Evolutionary conservation across 2,113 vertebrate species (phyloP), one percentile per base, ranked within the genome.

Genomic region (Phyllostomus hastatus): DNA sequence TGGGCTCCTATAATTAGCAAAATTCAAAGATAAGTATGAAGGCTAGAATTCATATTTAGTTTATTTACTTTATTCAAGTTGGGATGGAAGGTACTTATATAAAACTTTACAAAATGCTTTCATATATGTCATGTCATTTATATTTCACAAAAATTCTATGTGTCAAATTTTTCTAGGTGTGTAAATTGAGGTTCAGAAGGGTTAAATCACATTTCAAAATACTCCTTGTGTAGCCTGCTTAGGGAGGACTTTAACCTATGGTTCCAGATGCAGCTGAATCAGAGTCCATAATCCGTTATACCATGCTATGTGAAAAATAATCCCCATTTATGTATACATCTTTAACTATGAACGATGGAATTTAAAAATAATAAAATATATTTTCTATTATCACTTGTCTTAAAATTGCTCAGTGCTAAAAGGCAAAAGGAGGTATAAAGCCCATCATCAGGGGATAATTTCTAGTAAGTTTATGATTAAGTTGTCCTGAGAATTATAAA

Each of bases 351-450:
- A 85, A 24, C n/a, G 93, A 80, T 33, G 90, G 24, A 81, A 89
- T 82, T 94, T 92, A 76, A 59, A 72, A 12, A 28, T 80, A 61
- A 43, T 43, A 64, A 82, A 61, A n/a, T 46, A 88, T 72, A 46
- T 90, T 87, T 87, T 88, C 50, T 80, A 24, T 83, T 93, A 70
- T 64, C 10, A 90, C 35, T 72, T 91, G 22, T 78, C 72, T 91
- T 54, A 66, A 90, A 97, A 94, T 72, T 59, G 10, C n/a, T 81
- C 87, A 85, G 33, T 80, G 24, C 41, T 94, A 50, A 84, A 80
- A 90, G 31, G 26, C 11, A 88, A 90, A 86, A 80, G 14, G 3
- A 67, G 7, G 7, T 38, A 75, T 76, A 66, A 93, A 88, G 92
- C 19, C 43, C 20, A 93, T 85, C 9, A 4, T 7, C 9, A 92